These are phyloP conservation scores for Ypsolopha scabrella DNA, from an alignment of 2,888 invertebrate genomes.

Conservation along the genomic window DNA sequence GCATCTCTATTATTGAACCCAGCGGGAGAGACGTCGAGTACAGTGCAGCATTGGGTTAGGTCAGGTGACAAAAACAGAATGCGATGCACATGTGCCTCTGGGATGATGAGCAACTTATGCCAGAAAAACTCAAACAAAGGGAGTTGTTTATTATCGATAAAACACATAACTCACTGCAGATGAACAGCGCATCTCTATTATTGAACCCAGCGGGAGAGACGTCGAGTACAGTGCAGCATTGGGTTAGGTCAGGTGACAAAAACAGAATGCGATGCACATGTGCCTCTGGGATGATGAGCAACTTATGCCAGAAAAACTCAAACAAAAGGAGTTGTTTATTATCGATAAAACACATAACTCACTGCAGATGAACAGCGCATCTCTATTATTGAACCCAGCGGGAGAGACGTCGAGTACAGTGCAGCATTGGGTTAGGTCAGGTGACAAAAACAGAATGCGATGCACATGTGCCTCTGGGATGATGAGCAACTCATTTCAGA, in stretches of 20 bases:
- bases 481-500: neutral
- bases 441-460: constrained; percentile 52
- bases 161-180: neutral
- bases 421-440: constrained; percentile 66
- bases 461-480: too few relatives aligned
- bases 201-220: constrained; percentile 29
- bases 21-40: constrained; percentile 51
- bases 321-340: neutral
- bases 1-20: constrained; percentile 27
- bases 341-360: neutral
- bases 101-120: neutral
- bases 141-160: neutral
- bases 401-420: constrained; percentile 52
- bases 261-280: constrained; percentile 13
- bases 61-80: constrained; percentile 64
- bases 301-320: neutral
- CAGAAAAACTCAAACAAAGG: neutral
- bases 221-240: constrained; percentile 61
- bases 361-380: constrained; percentile 12
- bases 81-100: constrained; percentile 3
- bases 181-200: constrained; percentile 32
- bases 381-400: constrained; percentile 29
- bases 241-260: constrained; percentile 65
- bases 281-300: too few relatives aligned
- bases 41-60: constrained; percentile 59